Evolutionary conservation across 2,888 invertebrate species (phyloP), one percentile per base, ranked within the genome.

Genomic region (Thereva unica): DNA sequence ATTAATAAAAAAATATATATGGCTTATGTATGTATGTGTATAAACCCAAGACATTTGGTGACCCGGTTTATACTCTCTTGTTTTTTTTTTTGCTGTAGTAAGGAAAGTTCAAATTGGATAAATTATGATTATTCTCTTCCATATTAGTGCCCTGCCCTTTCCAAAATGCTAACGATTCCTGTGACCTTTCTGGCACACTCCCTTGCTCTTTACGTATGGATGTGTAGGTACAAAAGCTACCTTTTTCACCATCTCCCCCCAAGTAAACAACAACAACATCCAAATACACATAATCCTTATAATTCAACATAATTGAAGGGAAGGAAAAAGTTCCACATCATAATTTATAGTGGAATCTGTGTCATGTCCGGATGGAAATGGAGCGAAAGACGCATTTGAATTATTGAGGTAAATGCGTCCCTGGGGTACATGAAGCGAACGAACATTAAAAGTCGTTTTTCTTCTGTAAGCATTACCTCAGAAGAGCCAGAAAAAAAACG

Each of bases 361-460:
- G 57, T 59, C 57, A 38, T 59, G 38, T 59, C 47, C 57, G 45
- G 45, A 45, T 59, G 57, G 47, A 59, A 59, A 47, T 45, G 47
- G 47, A 59, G 47, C 47, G 38, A 47, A 59, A 47, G 47, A 47
- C 47, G 38, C 57, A 59, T 59, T 59, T 59, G 57, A 59, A 59
- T 59, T 59, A 59, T 59, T 59, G 57, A 59, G 57, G 57, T 59
- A 59, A 59, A 59, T 59, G 57, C 47, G 57, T 59, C 57, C 57
- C 47, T 47, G 10, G 57, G 57, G 57, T 44, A 23, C 23, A 59
- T 59, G 57, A 47, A n/a, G 47, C 57, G 47, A 59, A 12, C 45
- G 47, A 45, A 59, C 47, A 8, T 37, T 59, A 37, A 47, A 59
- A 59, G 57, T 59, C 57, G 41, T 45, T 47, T 38, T 59, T 59